Base-by-base conservation (phyloP, 1,140 invertebrate species). In the Caenorhabditis briggsae region DNA sequence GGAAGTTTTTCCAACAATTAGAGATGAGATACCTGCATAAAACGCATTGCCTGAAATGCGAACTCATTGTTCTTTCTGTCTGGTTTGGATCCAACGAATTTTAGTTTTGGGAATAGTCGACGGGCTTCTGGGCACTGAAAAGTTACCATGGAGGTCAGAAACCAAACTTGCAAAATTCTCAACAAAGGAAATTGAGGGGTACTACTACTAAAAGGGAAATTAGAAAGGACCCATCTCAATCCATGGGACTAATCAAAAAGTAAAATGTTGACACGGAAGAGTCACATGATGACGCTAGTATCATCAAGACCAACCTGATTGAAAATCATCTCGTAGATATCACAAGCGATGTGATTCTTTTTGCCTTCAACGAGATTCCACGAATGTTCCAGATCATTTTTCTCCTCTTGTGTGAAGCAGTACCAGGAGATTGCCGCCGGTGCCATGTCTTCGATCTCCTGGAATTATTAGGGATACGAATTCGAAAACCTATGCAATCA, bases 261-360 rank as follows among this genome's bases (percentile, higher is more conserved):
- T 53, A 53, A 33, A 33, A 58, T n/a, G 18, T 20, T 58, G 56
- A 58, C 56, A 58, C 14, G 56, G 18, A 58, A n/a, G 56, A 16
- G 50, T 11, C 12, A n/a, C 56, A 58, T n/a, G 7, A n/a, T 14
- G 56, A 58, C 56, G 2, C 11, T 16, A 14, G 50, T 53, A 16
- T 9, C 11, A 53, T 2, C 9, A 53, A 23, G 23, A 18, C 48
- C 16, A 12, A 88, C 88, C 88, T 88, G 88, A 82, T 87, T 88
- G 78, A 88, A 88, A 25, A 88, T 88, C 88, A 88, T 88, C 23
- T 84, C 83, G 53, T 88, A 88, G 12, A 88, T 88, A 23, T 85
- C 86, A 20, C 86, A 87, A 14, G 74, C 88, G 23, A 88, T 58
- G 23, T 61, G 55, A 50, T 88, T 65, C 59, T 87, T 88, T 16